Evolutionary conservation across 2,888 invertebrate species (phyloP).

Genomic region (Volucella inflata): DNA sequence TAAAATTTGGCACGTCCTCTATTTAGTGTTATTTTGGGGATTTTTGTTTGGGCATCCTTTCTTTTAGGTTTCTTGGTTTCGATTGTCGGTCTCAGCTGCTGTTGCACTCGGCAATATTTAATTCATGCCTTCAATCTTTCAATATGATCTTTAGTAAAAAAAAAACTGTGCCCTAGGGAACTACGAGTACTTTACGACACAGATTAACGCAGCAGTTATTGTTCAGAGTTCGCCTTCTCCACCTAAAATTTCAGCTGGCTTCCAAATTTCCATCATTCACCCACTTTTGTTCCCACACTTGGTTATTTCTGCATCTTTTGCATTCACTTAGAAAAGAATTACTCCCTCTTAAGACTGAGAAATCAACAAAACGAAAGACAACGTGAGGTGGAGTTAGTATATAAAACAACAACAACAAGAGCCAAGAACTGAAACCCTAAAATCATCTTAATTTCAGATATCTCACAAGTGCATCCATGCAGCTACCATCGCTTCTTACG

Average conservation of each 20-base stretch:
- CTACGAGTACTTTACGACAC: too few relatives aligned
- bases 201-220: too few relatives aligned
- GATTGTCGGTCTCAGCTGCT: too few relatives aligned
- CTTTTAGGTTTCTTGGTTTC: too few relatives aligned
- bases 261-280: constrained; percentile 48
- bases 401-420: constrained; percentile 9
- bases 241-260: background rate
- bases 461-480: constrained; percentile 51
- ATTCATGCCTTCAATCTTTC: too few relatives aligned
- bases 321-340: constrained; percentile 68
- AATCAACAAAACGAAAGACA: constrained; percentile 5
- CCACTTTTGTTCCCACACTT: constrained; percentile 58
- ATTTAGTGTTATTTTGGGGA: too few relatives aligned
- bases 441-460: constrained; percentile 75
- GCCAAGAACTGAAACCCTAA: constrained; percentile 46
- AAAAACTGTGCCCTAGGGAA: too few relatives aligned
- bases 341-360: constrained; percentile 33
- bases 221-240: too few relatives aligned
- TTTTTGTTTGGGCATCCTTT: too few relatives aligned
- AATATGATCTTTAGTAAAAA: too few relatives aligned
- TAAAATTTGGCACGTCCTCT: too few relatives aligned
- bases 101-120: too few relatives aligned
- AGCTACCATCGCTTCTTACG: constrained; percentile 58
- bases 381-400: constrained; percentile 2
- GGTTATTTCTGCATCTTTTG: constrained; percentile 24